Evolutionary conservation across 2,888 invertebrate genomes (phyloP), one percentile per base, ranked within the genome.

Genomic region (Chesias legatella): DNA sequence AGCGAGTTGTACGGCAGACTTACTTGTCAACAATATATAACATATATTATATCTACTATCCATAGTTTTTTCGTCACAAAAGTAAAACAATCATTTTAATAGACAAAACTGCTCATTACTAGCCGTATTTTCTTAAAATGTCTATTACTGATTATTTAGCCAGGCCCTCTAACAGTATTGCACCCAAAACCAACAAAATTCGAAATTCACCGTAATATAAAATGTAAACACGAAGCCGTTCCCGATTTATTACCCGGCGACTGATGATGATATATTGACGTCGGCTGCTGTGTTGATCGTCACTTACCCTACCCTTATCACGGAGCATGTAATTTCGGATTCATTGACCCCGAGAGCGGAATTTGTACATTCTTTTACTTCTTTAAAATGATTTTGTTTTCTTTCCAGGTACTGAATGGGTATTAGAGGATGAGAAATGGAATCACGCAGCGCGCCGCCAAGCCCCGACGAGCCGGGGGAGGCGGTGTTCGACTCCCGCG

Each of bases 401-500:
- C 47, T 69, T 85, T 77, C 33, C 80, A 86, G 86, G 74, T 67
- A 68, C 65, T 60, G 54, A 66, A 68, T 73, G 75, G 78, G 55
- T 60, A 82, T 80, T 80, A 83, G 67, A 88, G 71, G 79, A 88
- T 88, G 88, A 88, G 75, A 81, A 64, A 89, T 88, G 89, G 88
- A 88, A 83, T 88, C 88, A 76, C 88, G 86, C 63, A 89, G 88
- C 71, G 84, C 89, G 84, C 88, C 89, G 88, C 88, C 88, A 71
- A 84, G 88, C 83, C 88, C 88, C 83, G 89, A 88, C 73, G 88
- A 89, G 69, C 67, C 83, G 60, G 88, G 88, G 82, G 85, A 84
- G 81, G 88, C 86, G 88, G 90, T 94, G 80, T 92, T 93, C 83
- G 94, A 94, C 77, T 92, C 93, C 50, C 94, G 94, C 57, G 93